Conservation (phyloP, 2,113 vertebrate genomes). For the Cochlearius cochlearius region DNA sequence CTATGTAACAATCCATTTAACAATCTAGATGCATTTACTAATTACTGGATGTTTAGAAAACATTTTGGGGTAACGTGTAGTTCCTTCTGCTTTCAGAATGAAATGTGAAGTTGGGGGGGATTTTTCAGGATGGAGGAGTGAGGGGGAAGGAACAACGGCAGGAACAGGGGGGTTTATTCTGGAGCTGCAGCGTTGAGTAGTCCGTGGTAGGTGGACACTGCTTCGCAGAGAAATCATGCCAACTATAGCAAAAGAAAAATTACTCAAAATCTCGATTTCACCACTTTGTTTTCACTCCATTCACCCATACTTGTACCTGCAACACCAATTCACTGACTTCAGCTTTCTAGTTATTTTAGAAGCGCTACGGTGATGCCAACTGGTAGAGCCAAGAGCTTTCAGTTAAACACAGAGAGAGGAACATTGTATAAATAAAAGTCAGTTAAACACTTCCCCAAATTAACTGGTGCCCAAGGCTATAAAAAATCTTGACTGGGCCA, state of each 20-base stretch:
- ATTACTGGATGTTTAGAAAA: neutral
- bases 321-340: neutral
- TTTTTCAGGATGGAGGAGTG: neutral
- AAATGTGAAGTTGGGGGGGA: neutral
- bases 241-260: neutral
- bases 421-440: conserved; percentile 24
- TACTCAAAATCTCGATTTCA: neutral
- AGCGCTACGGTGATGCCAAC: neutral
- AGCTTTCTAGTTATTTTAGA: conserved; percentile 15
- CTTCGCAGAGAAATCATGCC: neutral
- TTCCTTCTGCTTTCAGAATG: conserved; percentile 40
- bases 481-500: conserved; percentile 35
- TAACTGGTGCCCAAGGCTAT: conserved; percentile 50
- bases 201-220: neutral
- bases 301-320: neutral
- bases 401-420: conserved; percentile 33
- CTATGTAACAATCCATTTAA: neutral
- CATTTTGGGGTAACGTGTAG: neutral
- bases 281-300: neutral
- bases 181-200: neutral
- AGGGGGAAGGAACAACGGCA: neutral
- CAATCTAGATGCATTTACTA: neutral
- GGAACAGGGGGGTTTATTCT: neutral
- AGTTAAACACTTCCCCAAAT: conserved; percentile 56
- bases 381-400: conserved; percentile 44